A percentile compares a stretch with the other conserved stretches of the same genome.
Evolutionary conservation across 2,888 invertebrate species (phyloP).

Genomic region (Andrena praecox): DNA sequence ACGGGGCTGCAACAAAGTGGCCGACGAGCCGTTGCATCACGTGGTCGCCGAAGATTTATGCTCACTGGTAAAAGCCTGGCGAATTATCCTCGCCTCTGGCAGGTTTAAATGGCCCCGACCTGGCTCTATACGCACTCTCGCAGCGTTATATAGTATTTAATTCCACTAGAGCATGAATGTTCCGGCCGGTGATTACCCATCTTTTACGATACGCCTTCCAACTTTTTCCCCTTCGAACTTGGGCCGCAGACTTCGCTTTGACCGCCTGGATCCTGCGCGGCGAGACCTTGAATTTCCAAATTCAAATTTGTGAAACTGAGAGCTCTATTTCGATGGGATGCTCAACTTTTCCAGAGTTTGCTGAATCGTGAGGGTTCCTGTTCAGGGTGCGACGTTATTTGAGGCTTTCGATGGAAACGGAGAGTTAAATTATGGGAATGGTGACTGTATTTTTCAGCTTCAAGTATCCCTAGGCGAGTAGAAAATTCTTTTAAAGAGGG

Average conservation of each 20-base stretch:
- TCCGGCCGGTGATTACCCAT: slow-evolving; percentile 77
- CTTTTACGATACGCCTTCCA: slow-evolving; percentile 75
- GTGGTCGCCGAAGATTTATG: slow-evolving; percentile 59
- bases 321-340: too few species aligned
- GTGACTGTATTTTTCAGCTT: too few species aligned
- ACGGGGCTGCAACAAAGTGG: slow-evolving; percentile 47
- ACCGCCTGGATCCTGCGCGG: slow-evolving; percentile 50
- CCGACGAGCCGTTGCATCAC: slow-evolving; percentile 44
- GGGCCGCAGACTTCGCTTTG: slow-evolving; percentile 64
- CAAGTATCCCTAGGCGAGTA: neutral
- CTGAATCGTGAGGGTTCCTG: too few species aligned
- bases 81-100: slow-evolving; percentile 61
- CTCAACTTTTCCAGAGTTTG: too few species aligned
- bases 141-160: slow-evolving; percentile 75
- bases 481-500: neutral
- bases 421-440: too few species aligned
- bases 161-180: slow-evolving; percentile 80
- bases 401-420: too few species aligned
- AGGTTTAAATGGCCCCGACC: slow-evolving; percentile 68
- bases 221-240: slow-evolving; percentile 59
- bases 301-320: slow-evolving; percentile 30
- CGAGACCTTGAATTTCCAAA: neutral
- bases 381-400: too few species aligned
- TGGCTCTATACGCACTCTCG: slow-evolving; percentile 46
- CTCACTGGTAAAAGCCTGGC: slow-evolving; percentile 43